Base-by-base conservation (phyloP, 2,113 vertebrate genomes). In the Microcebus jonahi region DNA sequence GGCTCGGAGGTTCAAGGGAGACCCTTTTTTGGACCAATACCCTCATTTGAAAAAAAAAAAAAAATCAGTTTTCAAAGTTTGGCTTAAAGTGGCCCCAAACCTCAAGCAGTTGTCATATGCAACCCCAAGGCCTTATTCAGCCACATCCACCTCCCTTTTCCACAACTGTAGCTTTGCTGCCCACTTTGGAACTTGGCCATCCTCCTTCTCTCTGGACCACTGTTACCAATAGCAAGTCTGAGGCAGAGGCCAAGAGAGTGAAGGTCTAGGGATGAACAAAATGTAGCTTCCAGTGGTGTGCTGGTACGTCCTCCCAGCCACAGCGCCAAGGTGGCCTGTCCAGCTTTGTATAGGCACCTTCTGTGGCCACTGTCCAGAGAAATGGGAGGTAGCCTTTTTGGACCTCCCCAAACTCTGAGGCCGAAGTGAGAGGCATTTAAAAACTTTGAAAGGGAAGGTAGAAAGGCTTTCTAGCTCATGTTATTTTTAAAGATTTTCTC, bases 261-360 rank as follows among this genome's bases (percentile, higher is more conserved):
- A 17, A 13, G 34, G 17, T 50, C 17, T 55, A 36, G 71, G 31
- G 55, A 34, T 36, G 39, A 2, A 8, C 48, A 9, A 9, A 1
- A 1, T 79, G 5, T 25, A 7, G 25, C 21, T 13, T 9, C 36
- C 6, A 0, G 18, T 27, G 45, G 5, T 25, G 7, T 14, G 2
- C 57, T 12, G 20, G 10, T 1, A 0, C 53, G 0, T 7, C 31
- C 50, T 25, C 13, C 5, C 1, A 2, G 83, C 77, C 17, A 8
- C 0, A 2, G 34, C 17, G 70, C 59, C 34, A 5, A 15, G 55
- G 10, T 1, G 8, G 77, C 71, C 31, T 0, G 4, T 57, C 55
- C 48, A 42, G 39, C 71, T 67, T 31, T 48, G 55, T 31, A 39
- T 27, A 27, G n/a, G 70, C 36, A 3, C 3, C 10, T 31, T 25